Percentiles rank a stretch among this genome's conserved stretches.
Evolutionary conservation across 2,888 invertebrate species (phyloP).

Genomic region (Ornithoptera alexandrae): DNA sequence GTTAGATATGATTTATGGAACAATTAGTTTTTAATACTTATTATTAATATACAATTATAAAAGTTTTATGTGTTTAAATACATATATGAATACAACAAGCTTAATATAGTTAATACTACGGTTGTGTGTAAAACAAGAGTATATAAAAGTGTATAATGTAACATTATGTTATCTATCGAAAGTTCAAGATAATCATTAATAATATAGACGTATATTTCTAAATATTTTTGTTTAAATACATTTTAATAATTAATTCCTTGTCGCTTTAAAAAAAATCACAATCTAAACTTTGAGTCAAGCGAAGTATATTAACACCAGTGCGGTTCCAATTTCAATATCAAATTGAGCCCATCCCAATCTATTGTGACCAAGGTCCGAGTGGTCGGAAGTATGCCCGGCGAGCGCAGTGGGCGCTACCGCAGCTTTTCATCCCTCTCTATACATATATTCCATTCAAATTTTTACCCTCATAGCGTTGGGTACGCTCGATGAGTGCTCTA

Average conservation of each 20-base stretch:
- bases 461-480: slow-evolving; percentile 67
- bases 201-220: too few relatives aligned
- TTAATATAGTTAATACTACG: too few relatives aligned
- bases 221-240: too few relatives aligned
- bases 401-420: slow-evolving; percentile 51
- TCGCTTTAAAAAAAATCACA: neutral
- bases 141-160: too few relatives aligned
- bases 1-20: too few relatives aligned
- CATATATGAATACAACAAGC: too few relatives aligned
- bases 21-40: too few relatives aligned
- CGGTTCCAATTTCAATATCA: slow-evolving; percentile 73
- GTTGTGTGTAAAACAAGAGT: too few relatives aligned
- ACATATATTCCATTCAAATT: slow-evolving; percentile 76
- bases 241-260: neutral
- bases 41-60: too few relatives aligned
- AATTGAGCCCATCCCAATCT: slow-evolving; percentile 60
- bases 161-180: too few relatives aligned
- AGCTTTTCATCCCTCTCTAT: slow-evolving; percentile 51
- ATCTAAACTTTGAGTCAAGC: slow-evolving; percentile 29
- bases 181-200: too few relatives aligned
- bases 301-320: slow-evolving; percentile 49
- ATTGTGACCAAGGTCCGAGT: slow-evolving; percentile 68
- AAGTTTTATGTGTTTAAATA: too few relatives aligned
- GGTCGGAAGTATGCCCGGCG: slow-evolving; percentile 65
- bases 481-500: slow-evolving; percentile 72